Evolutionary conservation across 2,113 vertebrate species (phyloP).

Genomic region (Larimichthys polyactis): DNA sequence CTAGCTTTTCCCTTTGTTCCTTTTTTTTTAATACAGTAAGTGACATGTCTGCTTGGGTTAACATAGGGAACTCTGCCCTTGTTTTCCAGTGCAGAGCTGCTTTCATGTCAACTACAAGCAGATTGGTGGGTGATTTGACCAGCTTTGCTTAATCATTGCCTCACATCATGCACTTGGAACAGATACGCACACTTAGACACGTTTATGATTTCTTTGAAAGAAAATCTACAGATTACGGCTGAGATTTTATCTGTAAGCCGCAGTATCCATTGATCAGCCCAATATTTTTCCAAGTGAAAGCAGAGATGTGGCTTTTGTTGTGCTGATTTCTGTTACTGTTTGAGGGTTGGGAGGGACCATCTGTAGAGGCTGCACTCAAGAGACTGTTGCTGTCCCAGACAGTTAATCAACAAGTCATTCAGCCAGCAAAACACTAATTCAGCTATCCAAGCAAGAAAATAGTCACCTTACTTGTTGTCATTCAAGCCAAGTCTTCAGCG

Average conservation of each 20-base stretch:
- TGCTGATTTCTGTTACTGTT: constrained; percentile 23
- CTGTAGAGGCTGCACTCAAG: constrained; percentile 31
- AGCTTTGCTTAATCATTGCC: constrained; percentile 62
- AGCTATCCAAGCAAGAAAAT: constrained; percentile 17
- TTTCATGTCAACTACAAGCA: constrained; percentile 62
- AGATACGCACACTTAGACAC: constrained; percentile 52
- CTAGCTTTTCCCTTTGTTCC: constrained; percentile 52
- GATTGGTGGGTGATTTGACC: constrained; percentile 59
- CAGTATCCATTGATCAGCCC: neutral
- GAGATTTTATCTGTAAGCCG: constrained; percentile 37
- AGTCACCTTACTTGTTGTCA: neutral
- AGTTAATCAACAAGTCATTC: constrained; percentile 47
- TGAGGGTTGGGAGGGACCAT: constrained; percentile 16
- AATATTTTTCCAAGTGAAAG: neutral
- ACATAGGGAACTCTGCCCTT: constrained; percentile 57
- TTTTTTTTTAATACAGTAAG: constrained; percentile 48
- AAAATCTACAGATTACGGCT: constrained; percentile 47
- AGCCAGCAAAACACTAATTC: constrained; percentile 21
- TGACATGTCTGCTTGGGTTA: constrained; percentile 66
- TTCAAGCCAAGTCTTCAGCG: neutral
- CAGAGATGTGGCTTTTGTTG: constrained; percentile 22
- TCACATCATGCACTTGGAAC: constrained; percentile 52
- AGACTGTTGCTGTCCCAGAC: constrained; percentile 40
- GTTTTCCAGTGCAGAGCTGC: constrained; percentile 59
- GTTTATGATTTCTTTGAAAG: constrained; percentile 45